A percentile compares a stretch with the other conserved stretches of the same genome.
Conservation (phyloP, 2,113 vertebrate species). For the Malaclemys terrapin region DNA sequence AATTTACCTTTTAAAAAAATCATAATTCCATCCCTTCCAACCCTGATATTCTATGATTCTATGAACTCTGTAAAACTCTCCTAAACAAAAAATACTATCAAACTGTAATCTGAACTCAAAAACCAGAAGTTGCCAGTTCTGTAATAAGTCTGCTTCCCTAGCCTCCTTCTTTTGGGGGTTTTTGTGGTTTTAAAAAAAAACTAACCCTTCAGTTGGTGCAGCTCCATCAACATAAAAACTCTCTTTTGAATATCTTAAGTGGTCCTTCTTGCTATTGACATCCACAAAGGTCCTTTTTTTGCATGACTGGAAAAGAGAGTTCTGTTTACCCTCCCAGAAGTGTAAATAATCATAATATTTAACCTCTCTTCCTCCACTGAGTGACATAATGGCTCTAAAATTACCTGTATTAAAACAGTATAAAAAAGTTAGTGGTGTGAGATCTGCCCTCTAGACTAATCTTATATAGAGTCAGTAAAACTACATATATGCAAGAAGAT, state of each 20-base stretch:
- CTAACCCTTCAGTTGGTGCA: neutral
- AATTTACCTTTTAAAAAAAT: neutral
- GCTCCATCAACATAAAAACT: neutral
- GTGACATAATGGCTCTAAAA: neutral
- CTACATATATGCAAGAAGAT: neutral
- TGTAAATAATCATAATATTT: neutral
- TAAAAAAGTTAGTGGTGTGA: neutral
- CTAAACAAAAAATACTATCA: neutral
- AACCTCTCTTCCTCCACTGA: fast-evolving
- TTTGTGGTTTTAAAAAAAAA: neutral
- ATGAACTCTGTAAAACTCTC: neutral
- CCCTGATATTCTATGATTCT: too few relatives aligned
- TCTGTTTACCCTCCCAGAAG: neutral
- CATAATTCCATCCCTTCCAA: neutral
- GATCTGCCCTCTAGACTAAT: neutral
- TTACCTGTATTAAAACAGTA: neutral
- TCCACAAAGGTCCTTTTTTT: neutral
- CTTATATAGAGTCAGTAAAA: neutral
- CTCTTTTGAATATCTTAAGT: neutral
- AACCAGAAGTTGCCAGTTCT: neutral
- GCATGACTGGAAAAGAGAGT: fast-evolving
- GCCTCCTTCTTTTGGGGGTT: neutral
- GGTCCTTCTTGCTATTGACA: fast-evolving
- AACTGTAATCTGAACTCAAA: neutral
- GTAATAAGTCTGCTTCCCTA: neutral